Evolutionary conservation across 2,888 invertebrate species (phyloP), one percentile per base, ranked within the genome.

Genomic region (Perizoma flavofasciatum): DNA sequence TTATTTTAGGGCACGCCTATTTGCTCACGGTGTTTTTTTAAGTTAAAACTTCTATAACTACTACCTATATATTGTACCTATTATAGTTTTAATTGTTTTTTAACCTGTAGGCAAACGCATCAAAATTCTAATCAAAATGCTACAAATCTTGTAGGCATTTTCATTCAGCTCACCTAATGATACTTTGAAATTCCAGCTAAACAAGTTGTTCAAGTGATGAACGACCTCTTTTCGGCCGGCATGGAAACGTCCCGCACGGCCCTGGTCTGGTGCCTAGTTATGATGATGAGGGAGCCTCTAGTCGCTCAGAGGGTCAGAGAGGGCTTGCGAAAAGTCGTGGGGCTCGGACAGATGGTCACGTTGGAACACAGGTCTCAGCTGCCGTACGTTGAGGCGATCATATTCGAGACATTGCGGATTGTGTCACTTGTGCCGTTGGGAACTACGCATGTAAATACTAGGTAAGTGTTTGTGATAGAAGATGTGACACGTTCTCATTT

Each of bases 241-340:
- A 96, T 97, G 95, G 97, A 97, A 82, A 97, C 97, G 0, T 96
- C 96, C 52, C 96, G 97, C 74, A 96, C 95, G 32, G 95, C 96
- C 4, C 81, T 97, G 40, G 94, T 95, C 58, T 97, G 97, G 97
- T 94, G 95, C n/a, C 92, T 96, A 50, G 92, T 97, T 5, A 95
- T 96, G 82, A 96, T 97, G 95, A 83, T 97, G 63, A 95, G 96
- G 72, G 94, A 97, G 78, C 96, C 96, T 4, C 94, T 95, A 61
- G 93, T 94, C 10, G 96, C 96, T 82, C 89, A 85, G 49, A 94
- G 94, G 41, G 95, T 97, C 0, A 96, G 96, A 78, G 94, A 95
- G 59, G 97, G 97, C 75, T 84, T 97, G 58, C 95, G 96, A 71
- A 93, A 94, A 72, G 95, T 96, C 6, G 94, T 96, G 45, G 95